These are phyloP conservation scores for Ispidina picta DNA, from an alignment of 2,797 vertebrate species.

Conservation along the genomic window DNA sequence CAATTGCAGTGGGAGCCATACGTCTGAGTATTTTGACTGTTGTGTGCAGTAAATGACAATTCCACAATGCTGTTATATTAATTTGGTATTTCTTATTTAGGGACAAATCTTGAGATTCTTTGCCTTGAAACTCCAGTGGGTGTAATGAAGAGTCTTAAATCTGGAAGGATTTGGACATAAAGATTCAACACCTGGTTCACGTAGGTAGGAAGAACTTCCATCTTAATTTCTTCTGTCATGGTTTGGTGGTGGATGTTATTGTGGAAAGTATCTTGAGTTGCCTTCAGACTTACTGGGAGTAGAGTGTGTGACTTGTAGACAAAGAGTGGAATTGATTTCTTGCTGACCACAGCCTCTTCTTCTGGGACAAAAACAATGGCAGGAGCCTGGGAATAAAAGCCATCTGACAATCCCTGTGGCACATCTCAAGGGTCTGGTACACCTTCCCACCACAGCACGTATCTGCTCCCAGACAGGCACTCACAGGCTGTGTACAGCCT, in stretches of 20 bases:
- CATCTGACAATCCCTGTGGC: background rate
- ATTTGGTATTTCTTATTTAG: conserved; percentile 34
- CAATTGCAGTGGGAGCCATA: conserved; percentile 30
- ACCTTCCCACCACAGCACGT: accelerated
- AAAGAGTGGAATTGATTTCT: background rate
- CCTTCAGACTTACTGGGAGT: background rate
- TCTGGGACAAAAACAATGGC: background rate
- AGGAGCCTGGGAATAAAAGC: background rate
- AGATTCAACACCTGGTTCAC: background rate
- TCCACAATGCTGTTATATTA: background rate
- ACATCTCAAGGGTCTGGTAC: accelerated
- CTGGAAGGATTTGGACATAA: background rate
- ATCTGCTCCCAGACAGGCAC: background rate
- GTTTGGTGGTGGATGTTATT: background rate
- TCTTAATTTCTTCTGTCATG: background rate
- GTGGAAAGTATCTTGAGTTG: background rate
- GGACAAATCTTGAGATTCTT: conserved; percentile 1
- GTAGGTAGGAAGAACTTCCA: background rate
- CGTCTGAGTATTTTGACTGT: conserved; percentile 46
- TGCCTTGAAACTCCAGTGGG: background rate
- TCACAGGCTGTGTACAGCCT: background rate
- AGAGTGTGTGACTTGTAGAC: background rate
- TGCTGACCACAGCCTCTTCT: background rate
- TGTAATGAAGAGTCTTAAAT: background rate
- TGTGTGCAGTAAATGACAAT: conserved; percentile 19